phyloP scores from a whole-genome alignment of 2,888 invertebrate species.

The Eristalis tenax region DNA sequence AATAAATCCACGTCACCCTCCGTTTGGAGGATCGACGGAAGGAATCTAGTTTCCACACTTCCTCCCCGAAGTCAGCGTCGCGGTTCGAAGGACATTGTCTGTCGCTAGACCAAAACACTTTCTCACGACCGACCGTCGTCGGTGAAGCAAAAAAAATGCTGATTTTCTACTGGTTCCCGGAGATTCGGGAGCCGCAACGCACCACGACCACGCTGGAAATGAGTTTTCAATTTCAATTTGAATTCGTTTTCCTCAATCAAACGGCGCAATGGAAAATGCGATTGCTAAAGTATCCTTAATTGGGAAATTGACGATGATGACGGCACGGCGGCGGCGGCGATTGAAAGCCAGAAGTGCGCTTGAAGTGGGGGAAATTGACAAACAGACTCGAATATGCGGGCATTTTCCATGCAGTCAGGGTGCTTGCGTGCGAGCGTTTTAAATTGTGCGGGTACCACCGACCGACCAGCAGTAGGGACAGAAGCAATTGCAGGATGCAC shows the following conservation, averaged over 20 bases:
- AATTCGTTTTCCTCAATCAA: slow-evolving; percentile 43
- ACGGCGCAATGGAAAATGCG: background rate
- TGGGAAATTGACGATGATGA: slow-evolving; percentile 55
- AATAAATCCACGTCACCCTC: slow-evolving; percentile 62
- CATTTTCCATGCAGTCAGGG: slow-evolving; percentile 10
- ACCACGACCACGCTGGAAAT: slow-evolving; percentile 23
- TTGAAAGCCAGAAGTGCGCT: no score
- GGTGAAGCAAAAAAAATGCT: slow-evolving; percentile 16
- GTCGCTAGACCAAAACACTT: background rate
- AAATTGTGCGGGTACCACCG: slow-evolving; percentile 60
- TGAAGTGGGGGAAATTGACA: slow-evolving; percentile 21
- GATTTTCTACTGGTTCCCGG: slow-evolving; percentile 48
- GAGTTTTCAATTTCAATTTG: slow-evolving; percentile 53
- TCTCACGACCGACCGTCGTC: slow-evolving; percentile 32
- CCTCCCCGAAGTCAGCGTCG: slow-evolving; percentile 16
- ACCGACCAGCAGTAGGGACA: slow-evolving; percentile 56
- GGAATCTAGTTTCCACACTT: slow-evolving; percentile 49
- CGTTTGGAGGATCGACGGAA: background rate
- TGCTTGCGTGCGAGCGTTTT: slow-evolving; percentile 18
- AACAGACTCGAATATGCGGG: slow-evolving; percentile 50
- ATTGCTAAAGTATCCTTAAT: slow-evolving; percentile 64
- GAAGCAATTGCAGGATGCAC: slow-evolving; percentile 25
- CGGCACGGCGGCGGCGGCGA: no score
- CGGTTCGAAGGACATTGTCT: slow-evolving; percentile 20
- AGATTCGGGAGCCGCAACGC: background rate